Evolutionary conservation across 2,888 invertebrate species (phyloP).

Genomic region (Galeruca laticollis): DNA sequence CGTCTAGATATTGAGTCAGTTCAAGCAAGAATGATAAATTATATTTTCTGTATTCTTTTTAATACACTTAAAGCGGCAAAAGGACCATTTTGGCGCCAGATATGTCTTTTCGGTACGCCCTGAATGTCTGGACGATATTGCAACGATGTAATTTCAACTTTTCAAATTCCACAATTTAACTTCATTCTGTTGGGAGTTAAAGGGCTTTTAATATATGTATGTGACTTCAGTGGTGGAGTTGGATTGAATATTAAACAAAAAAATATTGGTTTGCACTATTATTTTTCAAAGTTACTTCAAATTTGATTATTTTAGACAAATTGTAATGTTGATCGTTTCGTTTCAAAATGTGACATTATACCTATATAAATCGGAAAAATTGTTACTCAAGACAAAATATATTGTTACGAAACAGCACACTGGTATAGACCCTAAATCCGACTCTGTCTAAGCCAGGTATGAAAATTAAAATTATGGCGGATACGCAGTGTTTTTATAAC

Average conservation of each 20-base stretch:
- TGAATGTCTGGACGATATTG: constrained; percentile 26
- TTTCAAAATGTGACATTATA: no score
- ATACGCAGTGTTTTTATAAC: no score
- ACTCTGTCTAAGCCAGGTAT: no score
- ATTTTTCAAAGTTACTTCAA: no score
- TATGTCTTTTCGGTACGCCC: constrained; percentile 13
- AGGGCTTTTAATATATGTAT: not conserved
- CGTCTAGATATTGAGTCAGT: constrained; percentile 13
- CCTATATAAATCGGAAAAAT: no score
- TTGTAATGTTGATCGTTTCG: no score
- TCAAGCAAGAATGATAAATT: constrained; percentile 34
- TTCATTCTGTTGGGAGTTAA: not conserved
- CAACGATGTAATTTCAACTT: constrained; percentile 22
- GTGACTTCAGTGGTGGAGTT: not conserved
- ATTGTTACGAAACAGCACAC: no score
- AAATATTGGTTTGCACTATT: not conserved
- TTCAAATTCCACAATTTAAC: constrained; percentile 28
- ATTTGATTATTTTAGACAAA: no score
- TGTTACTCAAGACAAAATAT: no score
- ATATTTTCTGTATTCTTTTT: constrained; percentile 28
- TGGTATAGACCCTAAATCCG: no score
- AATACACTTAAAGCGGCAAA: constrained; percentile 27
- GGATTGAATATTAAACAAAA: not conserved
- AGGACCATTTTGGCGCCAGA: constrained; percentile 30
- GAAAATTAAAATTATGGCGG: no score